Evolutionary conservation across 2,797 vertebrate species (phyloP).

Genomic region (Anguilla anguilla): DNA sequence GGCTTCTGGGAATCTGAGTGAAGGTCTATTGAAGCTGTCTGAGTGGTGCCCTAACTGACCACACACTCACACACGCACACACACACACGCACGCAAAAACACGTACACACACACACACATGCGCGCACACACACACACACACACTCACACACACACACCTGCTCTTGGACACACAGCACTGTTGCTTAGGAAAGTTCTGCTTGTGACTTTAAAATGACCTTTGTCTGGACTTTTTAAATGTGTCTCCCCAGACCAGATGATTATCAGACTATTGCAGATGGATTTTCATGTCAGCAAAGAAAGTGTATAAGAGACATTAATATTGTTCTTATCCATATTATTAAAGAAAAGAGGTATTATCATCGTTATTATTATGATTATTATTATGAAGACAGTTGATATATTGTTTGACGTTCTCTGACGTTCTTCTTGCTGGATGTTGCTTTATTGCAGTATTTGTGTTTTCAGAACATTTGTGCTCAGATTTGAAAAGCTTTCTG

Average conservation of each 20-base stretch:
- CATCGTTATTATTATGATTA: constrained; percentile 35
- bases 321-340: constrained; percentile 47
- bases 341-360: constrained; percentile 44
- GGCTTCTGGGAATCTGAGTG: not conserved
- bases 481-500: constrained; percentile 52
- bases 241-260: not conserved
- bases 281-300: constrained; percentile 68
- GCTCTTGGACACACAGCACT: constrained; percentile 13
- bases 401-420: constrained; percentile 35
- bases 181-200: constrained; percentile 4
- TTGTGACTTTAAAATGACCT: constrained; percentile 2
- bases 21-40: not conserved
- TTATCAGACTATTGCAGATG: constrained; percentile 61
- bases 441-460: constrained; percentile 48
- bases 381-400: constrained; percentile 9
- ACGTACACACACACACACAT: not conserved
- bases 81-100: not conserved
- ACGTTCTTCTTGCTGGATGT: constrained; percentile 40
- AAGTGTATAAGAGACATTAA: constrained; percentile 52
- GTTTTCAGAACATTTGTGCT: constrained; percentile 67
- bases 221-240: not conserved
- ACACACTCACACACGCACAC: not conserved
- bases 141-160: constrained; percentile 1
- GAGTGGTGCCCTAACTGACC: constrained; percentile 5
- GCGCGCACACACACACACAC: not conserved